Percentiles rank a stretch among this genome's conserved stretches.
These are phyloP conservation scores for Trochalopteron elliotii DNA, from an alignment of 2,113 vertebrate genomes.

Conservation along the genomic window DNA sequence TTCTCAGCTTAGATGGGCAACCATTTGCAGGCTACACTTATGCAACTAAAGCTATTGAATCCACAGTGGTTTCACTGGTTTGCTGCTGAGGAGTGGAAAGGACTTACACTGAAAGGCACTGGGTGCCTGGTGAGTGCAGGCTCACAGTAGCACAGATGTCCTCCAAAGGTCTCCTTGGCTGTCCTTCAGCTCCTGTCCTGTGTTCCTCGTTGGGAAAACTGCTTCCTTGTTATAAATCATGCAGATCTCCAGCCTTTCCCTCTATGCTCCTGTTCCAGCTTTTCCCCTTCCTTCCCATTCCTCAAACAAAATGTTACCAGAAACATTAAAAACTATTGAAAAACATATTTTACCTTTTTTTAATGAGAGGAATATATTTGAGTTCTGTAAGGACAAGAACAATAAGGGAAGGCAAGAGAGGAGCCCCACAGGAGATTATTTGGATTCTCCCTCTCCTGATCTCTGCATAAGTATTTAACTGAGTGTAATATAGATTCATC, in stretches of 20 bases:
- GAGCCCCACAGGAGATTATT: slow-evolving; percentile 5
- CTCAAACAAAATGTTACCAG: neutral
- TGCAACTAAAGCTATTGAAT: neutral
- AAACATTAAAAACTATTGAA: neutral
- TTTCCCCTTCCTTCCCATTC: neutral
- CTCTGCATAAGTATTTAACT: neutral
- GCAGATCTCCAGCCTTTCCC: neutral
- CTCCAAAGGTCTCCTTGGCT: slow-evolving; percentile 18
- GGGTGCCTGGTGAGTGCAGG: neutral
- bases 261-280: neutral
- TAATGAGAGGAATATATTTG: neutral
- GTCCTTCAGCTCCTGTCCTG: slow-evolving; percentile 24
- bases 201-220: neutral
- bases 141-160: neutral
- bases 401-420: neutral
- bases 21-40: neutral
- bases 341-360: slow-evolving; percentile 9
- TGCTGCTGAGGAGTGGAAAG: neutral
- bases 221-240: neutral
- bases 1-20: neutral
- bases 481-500: neutral
- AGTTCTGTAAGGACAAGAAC: neutral
- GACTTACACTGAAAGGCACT: neutral
- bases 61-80: neutral
- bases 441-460: neutral